Evolutionary conservation across 2,797 vertebrate species (phyloP).

Genomic region (Tachyglossus aculeatus): DNA sequence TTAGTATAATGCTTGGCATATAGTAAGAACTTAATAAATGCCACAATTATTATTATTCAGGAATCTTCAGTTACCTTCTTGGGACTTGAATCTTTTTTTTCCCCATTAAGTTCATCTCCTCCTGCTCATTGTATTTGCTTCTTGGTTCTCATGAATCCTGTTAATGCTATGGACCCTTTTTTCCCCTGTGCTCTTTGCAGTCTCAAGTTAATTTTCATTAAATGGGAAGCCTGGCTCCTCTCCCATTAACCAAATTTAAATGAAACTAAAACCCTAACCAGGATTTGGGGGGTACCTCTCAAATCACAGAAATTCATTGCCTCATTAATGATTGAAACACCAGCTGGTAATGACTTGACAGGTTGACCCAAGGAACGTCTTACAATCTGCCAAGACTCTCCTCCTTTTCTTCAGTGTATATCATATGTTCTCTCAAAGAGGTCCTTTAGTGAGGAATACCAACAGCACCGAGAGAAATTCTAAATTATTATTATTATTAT

Average conservation of each 20-base stretch:
- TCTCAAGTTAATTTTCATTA: not conserved
- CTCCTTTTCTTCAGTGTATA: not conserved
- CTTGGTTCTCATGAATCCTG: not conserved
- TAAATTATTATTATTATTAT: too few relatives aligned
- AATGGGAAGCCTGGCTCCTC: not conserved
- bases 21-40: too few relatives aligned
- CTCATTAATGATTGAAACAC: constrained; percentile 31
- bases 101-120: not conserved
- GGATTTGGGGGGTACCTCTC: constrained; percentile 28
- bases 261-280: constrained; percentile 23
- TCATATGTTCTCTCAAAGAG: not conserved
- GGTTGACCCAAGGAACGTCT: not conserved
- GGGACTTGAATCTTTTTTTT: not conserved
- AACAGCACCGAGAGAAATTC: too few relatives aligned
- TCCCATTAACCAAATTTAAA: constrained; percentile 2
- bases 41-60: too few relatives aligned
- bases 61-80: too few relatives aligned
- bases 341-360: constrained; percentile 4
- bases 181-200: not conserved
- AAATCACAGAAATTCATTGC: constrained; percentile 28
- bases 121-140: not conserved
- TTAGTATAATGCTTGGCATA: too few relatives aligned
- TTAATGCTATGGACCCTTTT: not conserved
- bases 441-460: too few relatives aligned
- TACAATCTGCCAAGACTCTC: not conserved